Evolutionary conservation across 2,797 vertebrate genomes (phyloP).

Genomic region (Danionella dracula): DNA sequence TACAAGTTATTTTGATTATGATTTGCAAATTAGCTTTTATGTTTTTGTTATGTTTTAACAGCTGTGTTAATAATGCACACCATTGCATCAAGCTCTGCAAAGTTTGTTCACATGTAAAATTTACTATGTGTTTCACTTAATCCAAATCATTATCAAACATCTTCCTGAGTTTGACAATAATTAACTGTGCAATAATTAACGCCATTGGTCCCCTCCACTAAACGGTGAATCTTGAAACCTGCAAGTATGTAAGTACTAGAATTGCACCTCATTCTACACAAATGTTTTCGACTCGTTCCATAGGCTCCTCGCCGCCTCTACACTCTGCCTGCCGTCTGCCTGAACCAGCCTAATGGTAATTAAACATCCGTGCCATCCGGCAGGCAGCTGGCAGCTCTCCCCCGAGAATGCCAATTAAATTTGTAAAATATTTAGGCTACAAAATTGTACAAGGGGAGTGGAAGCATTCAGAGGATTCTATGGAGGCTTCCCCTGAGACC

Average conservation of each 20-base stretch:
- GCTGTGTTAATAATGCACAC: no score
- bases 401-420: constrained; percentile 80
- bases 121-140: no score
- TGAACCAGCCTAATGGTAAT: constrained; percentile 63
- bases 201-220: no score
- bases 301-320: constrained; percentile 54
- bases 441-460: constrained; percentile 76
- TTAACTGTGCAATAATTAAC: no score
- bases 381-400: constrained; percentile 76
- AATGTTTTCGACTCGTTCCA: constrained; percentile 40
- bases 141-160: no score
- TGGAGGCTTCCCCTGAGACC: constrained; percentile 52
- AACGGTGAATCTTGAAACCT: no score
- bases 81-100: no score
- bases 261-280: constrained; percentile 13
- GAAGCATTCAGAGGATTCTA: constrained; percentile 65
- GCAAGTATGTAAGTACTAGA: not conserved
- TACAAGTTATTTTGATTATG: no score
- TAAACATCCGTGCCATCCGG: constrained; percentile 73
- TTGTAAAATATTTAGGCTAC: constrained; percentile 83
- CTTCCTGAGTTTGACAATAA: no score
- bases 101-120: no score
- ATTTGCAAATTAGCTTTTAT: no score
- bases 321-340: constrained; percentile 60
- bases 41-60: no score